Evolutionary conservation across 2,797 vertebrate genomes (phyloP).

Genomic region (Sebastes goodei): DNA sequence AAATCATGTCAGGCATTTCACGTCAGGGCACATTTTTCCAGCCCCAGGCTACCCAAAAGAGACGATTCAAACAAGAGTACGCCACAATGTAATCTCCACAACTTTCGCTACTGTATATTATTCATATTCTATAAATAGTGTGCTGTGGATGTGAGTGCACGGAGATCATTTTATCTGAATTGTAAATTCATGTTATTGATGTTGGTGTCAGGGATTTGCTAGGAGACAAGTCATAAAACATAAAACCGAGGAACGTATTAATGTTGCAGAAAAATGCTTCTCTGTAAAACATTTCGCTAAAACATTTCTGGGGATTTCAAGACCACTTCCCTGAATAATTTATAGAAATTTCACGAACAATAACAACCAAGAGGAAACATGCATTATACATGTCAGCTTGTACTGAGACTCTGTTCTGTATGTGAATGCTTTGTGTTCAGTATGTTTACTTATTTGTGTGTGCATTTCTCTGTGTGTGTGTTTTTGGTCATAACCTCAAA

Average conservation of each 20-base stretch:
- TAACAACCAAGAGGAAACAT: constrained; percentile 69
- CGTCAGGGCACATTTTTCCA: constrained; percentile 64
- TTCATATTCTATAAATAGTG: constrained; percentile 63
- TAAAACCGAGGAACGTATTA: constrained; percentile 53
- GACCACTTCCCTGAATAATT: constrained; percentile 78
- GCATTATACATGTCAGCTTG: constrained; percentile 74
- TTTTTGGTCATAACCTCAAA: constrained; percentile 26
- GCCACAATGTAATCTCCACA: constrained; percentile 59
- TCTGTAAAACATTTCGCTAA: constrained; percentile 72
- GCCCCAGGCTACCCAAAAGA: constrained; percentile 69
- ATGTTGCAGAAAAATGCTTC: constrained; percentile 65
- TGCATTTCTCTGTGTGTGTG: constrained; percentile 12
- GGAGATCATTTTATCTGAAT: constrained; percentile 60
- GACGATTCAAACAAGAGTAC: constrained; percentile 53
- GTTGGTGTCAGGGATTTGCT: constrained; percentile 54
- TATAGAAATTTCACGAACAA: constrained; percentile 79
- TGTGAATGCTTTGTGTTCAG: constrained; percentile 20
- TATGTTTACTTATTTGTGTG: constrained; percentile 39
- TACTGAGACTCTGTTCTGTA: constrained; percentile 52
- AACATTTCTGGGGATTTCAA: constrained; percentile 76
- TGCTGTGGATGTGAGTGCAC: constrained; percentile 12
- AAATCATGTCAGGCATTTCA: constrained; percentile 72
- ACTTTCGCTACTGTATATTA: constrained; percentile 56
- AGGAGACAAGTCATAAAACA: constrained; percentile 57
- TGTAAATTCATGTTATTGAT: constrained; percentile 69